Evolutionary conservation across 2,113 vertebrate genomes (phyloP).

Genomic region (Pelobates fuscus): DNA sequence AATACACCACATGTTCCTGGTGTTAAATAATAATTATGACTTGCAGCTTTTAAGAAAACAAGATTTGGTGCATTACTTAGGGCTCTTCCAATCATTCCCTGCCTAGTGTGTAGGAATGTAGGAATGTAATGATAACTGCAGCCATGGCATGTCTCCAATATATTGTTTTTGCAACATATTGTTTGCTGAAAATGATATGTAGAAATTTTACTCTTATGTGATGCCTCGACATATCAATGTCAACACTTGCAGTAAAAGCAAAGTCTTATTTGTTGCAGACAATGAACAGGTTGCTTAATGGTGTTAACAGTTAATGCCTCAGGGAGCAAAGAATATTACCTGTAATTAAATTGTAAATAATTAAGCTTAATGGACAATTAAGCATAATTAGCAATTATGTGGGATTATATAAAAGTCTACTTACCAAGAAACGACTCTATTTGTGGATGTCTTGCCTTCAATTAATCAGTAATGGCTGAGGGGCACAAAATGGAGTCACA

Average conservation of each 20-base stretch:
- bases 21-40: no score
- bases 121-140: no score
- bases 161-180: no score
- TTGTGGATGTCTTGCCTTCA: constrained; percentile 36
- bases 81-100: no score
- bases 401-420: constrained; percentile 34
- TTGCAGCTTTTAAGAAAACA: no score
- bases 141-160: no score
- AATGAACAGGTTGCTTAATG: constrained; percentile 38
- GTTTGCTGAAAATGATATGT: no score
- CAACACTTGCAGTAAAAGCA: neutral
- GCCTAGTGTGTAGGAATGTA: no score
- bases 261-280: constrained; percentile 23
- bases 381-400: constrained; percentile 38
- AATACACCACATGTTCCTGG: no score
- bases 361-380: constrained; percentile 41
- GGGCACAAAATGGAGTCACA: constrained; percentile 11
- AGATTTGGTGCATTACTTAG: no score
- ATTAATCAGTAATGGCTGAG: constrained; percentile 36
- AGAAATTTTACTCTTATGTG: no score
- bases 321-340: constrained; percentile 38
- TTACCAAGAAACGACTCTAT: constrained; percentile 23
- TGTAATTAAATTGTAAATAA: constrained; percentile 47
- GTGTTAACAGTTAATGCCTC: constrained; percentile 38
- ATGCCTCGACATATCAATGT: no score